phyloP scores from a whole-genome alignment of 2,888 invertebrate genomes.

The Acrobasis suavella region DNA sequence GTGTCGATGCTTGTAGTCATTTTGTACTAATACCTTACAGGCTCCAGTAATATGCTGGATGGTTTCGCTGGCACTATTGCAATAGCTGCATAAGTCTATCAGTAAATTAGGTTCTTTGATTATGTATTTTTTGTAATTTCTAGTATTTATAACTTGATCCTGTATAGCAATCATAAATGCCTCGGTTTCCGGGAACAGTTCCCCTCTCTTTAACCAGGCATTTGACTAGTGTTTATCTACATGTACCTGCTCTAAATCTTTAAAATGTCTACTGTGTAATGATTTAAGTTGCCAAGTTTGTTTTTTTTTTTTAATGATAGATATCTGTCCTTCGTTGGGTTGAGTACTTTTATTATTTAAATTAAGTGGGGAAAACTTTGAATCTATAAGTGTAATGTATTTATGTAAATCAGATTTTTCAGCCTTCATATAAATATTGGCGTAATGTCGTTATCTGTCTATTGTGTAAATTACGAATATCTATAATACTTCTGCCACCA shows the following conservation, averaged over 20 bases:
- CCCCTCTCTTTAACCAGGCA: neutral
- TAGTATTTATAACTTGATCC: neutral
- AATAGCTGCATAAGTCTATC: too few species aligned
- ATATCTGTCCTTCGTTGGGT: neutral
- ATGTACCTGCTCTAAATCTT: neutral
- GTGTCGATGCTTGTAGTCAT: too few species aligned
- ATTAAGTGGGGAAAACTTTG: neutral
- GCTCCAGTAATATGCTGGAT: too few species aligned
- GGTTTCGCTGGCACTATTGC: too few species aligned
- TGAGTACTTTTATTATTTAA: neutral
- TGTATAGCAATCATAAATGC: neutral
- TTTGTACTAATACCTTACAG: too few species aligned
- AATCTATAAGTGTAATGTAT: neutral
- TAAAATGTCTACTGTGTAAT: neutral
- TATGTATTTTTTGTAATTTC: conserved; percentile 1
- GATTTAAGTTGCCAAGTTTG: neutral
- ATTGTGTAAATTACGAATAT: too few species aligned
- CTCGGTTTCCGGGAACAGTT: neutral
- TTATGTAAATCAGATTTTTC: too few species aligned
- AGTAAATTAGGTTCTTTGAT: neutral
- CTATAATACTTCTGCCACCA: conserved; percentile 14
- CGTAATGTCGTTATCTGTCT: too few species aligned
- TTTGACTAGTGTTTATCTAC: conserved; percentile 2
- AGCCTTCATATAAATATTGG: too few species aligned
- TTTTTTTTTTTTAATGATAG: neutral